Evolutionary conservation across 2,113 vertebrate species (phyloP).

Genomic region (Centropristis striata): DNA sequence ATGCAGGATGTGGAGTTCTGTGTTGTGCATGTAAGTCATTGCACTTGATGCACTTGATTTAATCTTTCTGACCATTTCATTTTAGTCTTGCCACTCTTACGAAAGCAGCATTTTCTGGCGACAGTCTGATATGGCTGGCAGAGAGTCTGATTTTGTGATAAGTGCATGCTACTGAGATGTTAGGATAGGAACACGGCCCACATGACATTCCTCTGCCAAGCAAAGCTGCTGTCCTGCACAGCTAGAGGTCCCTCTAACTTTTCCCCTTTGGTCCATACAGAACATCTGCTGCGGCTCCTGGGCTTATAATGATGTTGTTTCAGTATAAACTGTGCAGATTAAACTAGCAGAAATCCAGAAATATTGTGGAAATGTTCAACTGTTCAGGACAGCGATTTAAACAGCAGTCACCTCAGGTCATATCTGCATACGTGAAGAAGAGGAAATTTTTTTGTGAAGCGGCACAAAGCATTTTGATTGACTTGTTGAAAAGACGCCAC

Average conservation of each 20-base stretch:
- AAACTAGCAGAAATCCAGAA: too few relatives aligned
- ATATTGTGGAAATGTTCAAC: too few relatives aligned
- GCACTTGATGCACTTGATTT: not conserved
- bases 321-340: not conserved
- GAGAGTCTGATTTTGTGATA: constrained; percentile 2
- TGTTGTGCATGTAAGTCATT: not conserved
- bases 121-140: not conserved
- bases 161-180: not conserved
- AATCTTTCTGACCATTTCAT: not conserved
- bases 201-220: not conserved
- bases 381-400: too few relatives aligned
- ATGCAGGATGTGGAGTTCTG: not conserved
- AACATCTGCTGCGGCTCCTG: not conserved
- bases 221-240: not conserved
- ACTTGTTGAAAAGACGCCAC: not conserved
- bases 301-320: not conserved
- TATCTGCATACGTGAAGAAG: not conserved
- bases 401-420: not conserved
- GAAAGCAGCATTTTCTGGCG: not conserved
- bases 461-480: not conserved
- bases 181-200: not conserved
- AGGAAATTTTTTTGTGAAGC: not conserved
- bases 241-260: not conserved
- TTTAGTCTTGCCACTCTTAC: not conserved
- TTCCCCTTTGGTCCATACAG: too few relatives aligned